phyloP scores from a whole-genome alignment of 1,140 invertebrate species.

The Cotesia typhae region DNA sequence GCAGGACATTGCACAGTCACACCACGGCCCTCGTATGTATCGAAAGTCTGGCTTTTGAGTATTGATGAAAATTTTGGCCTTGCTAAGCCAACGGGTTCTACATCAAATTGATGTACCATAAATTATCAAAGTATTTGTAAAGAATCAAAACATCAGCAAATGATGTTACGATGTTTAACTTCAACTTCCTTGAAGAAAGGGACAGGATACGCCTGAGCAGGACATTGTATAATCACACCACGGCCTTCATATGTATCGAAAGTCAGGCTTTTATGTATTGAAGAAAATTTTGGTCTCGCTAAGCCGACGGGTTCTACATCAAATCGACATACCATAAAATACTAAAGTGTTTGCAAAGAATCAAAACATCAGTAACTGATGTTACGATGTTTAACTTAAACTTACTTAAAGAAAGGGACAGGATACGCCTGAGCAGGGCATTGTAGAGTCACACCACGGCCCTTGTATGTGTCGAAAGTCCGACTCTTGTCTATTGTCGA shows the following conservation, averaged over 20 bases:
- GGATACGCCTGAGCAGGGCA: conserved; percentile 72
- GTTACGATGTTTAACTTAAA: conserved; percentile 19
- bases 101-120: conserved; percentile 14
- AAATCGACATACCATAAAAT: not conserved
- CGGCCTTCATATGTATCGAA: conserved; percentile 56
- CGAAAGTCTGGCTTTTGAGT: conserved; percentile 62
- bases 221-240: conserved; percentile 65
- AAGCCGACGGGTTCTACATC: conserved; percentile 68
- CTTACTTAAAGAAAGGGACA: conserved; percentile 70
- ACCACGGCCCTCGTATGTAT: conserved; percentile 48
- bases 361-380: not conserved
- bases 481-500: conserved; percentile 63
- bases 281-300: conserved; percentile 68
- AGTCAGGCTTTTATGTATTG: conserved; percentile 60
- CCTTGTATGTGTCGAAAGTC: conserved; percentile 55
- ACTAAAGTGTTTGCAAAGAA: not conserved
- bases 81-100: conserved; percentile 69
- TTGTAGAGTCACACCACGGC: conserved; percentile 59
- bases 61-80: conserved; percentile 68
- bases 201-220: conserved; percentile 72
- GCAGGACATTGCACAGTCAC: conserved; percentile 67
- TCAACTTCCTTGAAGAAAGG: conserved; percentile 68
- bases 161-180: not conserved
- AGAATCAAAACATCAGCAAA: not conserved
- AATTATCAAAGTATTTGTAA: not conserved